Conservation (phyloP, 2,113 vertebrate genomes). For the Plecturocebus donacophilus region DNA sequence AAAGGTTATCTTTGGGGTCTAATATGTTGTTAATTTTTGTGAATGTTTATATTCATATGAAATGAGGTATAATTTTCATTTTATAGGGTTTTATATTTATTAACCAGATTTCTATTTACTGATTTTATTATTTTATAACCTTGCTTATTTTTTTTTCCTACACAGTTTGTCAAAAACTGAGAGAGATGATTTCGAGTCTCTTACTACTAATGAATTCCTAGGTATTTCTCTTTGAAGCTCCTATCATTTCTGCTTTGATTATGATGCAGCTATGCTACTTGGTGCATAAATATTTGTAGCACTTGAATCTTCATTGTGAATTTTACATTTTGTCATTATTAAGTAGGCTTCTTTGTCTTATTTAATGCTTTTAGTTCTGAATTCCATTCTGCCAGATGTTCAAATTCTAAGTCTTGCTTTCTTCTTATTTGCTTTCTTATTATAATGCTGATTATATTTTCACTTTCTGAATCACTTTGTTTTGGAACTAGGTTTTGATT, state of each 20-base stretch:
- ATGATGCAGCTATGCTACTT: background rate
- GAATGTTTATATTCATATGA: background rate
- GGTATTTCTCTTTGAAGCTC: conserved; percentile 1
- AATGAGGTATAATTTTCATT: background rate
- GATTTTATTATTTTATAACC: background rate
- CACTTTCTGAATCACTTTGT: background rate
- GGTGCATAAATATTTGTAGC: background rate
- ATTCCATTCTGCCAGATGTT: background rate
- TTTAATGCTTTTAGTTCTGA: background rate
- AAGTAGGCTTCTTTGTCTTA: background rate
- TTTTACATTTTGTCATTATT: background rate
- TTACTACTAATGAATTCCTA: background rate
- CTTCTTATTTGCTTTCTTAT: background rate
- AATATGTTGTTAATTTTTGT: background rate
- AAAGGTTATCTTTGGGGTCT: background rate
- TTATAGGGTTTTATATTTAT: background rate
- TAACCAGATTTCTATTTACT: background rate
- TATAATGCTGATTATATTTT: conserved; percentile 15
- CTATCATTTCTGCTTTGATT: background rate
- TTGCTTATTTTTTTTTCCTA: background rate
- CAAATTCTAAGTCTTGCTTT: background rate
- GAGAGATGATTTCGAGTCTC: background rate
- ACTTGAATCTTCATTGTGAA: background rate
- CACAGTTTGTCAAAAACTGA: background rate
- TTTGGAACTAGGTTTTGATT: background rate